Base-by-base conservation (phyloP, 1,140 invertebrate species). In the Hylaeus volcanicus region DNA sequence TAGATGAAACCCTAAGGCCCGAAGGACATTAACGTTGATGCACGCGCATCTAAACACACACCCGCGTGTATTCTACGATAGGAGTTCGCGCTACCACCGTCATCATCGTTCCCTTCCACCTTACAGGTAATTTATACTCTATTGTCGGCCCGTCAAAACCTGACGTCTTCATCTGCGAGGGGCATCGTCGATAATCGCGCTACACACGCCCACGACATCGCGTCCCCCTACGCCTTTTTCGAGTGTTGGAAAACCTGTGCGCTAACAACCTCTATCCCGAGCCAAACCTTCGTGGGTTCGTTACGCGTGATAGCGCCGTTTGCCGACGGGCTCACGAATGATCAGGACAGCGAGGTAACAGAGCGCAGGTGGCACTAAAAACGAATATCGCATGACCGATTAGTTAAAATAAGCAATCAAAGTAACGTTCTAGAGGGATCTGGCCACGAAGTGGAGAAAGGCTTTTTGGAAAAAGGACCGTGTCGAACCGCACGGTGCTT, bases 81-180 rank as follows among this genome's bases (percentile, higher is more conserved):
- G 45, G 69, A 78, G 58, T 61, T 65, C 53, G 51, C 60, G 80
- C 79, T 70, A 77, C 66, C 79, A 63, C 51, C 60, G 51, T 81
- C 79, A 66, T 71, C 74, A 65, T 81, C 74, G 51, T 77, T 77
- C 61, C 39, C 66, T 70, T 78, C 55, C 88, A 86, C 83, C 77
- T 26, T 26, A 26, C 26, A 26, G 80, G 86, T 89, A 91, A 91
- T 90, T 90, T 90, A 90, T 88, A 90, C 89, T 82, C 85, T 76
- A 88, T 89, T 86, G 86, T 90, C 55, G 63, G 66, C 79, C 77
- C 88, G 88, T 90, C 89, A 90, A 86, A 87, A 55, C 81, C 78
- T 88, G 87, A 90, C 85, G 87, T 90, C 89, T 90, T 90, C 86
- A 88, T 90, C 79, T 51, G 84, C 84, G 83, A 83, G 75, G 55